A percentile compares a stretch with the other conserved stretches of the same genome.
phyloP scores from a whole-genome alignment of 2,113 vertebrate genomes.

The Sclerurus mexicanus region DNA sequence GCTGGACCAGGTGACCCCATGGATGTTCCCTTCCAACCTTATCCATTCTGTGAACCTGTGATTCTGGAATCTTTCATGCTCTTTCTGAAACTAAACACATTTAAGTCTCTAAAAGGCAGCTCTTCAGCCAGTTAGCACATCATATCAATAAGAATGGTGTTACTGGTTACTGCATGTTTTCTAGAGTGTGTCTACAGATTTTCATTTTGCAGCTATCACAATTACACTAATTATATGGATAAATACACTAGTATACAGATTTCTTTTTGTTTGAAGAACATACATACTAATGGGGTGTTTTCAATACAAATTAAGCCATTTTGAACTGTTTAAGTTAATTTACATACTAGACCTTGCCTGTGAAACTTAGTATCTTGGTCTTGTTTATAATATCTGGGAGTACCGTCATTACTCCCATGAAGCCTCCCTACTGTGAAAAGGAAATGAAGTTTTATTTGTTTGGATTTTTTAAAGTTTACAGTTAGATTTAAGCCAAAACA shows the following conservation, averaged over 20 bases:
- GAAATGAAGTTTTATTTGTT: background rate
- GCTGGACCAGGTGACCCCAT: background rate
- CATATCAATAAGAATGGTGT: background rate
- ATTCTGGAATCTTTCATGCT: background rate
- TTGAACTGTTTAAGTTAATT: slow-evolving; percentile 28
- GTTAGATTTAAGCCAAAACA: background rate
- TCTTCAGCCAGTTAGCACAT: background rate
- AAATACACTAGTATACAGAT: background rate
- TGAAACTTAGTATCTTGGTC: slow-evolving; percentile 2
- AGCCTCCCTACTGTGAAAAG: background rate
- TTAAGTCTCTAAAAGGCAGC: background rate
- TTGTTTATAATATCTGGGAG: background rate
- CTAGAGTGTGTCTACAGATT: background rate
- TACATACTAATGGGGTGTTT: slow-evolving; percentile 8
- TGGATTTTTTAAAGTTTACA: background rate
- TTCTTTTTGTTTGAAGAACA: slow-evolving; percentile 39
- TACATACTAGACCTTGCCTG: slow-evolving; percentile 5
- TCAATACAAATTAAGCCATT: slow-evolving; percentile 3
- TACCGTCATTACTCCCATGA: background rate
- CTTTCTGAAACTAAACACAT: background rate
- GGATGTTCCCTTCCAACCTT: background rate
- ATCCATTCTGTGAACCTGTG: background rate
- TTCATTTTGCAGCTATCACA: slow-evolving; percentile 31
- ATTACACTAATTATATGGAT: slow-evolving; percentile 30
- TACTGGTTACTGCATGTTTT: background rate